Conservation (phyloP, 2,888 invertebrate species). For the Sympetrum striolatum region DNA sequence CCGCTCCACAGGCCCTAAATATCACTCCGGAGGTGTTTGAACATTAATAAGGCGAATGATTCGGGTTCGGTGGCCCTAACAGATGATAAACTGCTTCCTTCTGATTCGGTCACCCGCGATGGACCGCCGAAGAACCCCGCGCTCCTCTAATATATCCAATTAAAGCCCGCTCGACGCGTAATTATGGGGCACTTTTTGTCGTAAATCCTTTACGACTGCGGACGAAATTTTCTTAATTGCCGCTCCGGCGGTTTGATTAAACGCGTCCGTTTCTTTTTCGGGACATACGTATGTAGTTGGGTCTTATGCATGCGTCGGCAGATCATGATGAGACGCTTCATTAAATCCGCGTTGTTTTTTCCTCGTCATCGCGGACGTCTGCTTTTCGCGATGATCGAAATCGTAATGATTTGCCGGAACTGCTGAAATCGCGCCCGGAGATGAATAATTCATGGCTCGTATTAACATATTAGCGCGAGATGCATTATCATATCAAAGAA, state of each 20-base stretch:
- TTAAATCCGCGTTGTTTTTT: not conserved
- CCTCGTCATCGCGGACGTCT: not conserved
- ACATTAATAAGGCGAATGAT: no score
- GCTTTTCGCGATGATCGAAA: not conserved
- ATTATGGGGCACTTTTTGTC: not conserved
- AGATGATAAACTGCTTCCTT: not conserved
- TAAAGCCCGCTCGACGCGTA: not conserved
- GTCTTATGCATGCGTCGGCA: not conserved
- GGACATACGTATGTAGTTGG: not conserved
- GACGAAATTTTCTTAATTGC: not conserved
- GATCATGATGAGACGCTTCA: not conserved
- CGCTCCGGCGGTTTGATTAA: not conserved
- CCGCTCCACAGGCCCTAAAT: not conserved
- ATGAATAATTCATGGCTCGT: slow-evolving; percentile 10
- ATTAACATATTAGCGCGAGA: not conserved
- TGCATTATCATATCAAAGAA: not conserved
- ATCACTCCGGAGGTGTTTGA: no score
- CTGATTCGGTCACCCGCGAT: not conserved
- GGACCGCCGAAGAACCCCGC: not conserved
- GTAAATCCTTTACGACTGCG: not conserved
- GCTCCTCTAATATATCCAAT: not conserved
- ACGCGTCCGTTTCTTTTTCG: not conserved
- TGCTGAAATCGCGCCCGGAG: not conserved
- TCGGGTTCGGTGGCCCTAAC: no score
- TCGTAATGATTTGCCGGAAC: not conserved